A percentile compares a stretch with the other conserved stretches of the same genome.
phyloP scores from a whole-genome alignment of 2,888 invertebrate genomes.

The Eupelmus urozonus region DNA sequence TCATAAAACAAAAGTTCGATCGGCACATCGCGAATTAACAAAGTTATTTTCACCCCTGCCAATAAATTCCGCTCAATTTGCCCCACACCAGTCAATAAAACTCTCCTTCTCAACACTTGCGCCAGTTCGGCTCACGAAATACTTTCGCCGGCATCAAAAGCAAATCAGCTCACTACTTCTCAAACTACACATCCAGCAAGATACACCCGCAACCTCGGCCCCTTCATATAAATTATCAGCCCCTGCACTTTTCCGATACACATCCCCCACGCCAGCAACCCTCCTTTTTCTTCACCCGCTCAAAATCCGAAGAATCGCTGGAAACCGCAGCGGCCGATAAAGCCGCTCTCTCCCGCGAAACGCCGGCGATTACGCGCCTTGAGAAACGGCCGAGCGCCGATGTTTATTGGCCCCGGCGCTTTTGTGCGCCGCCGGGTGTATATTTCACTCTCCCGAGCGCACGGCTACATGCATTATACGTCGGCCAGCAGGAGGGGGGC shows the following conservation, averaged over 20 bases:
- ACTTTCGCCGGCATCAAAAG: not conserved
- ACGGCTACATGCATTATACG: not conserved
- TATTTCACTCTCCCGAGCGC: not conserved
- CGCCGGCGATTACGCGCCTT: not conserved
- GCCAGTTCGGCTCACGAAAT: not conserved
- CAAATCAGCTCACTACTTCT: not conserved
- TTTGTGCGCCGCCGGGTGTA: not conserved
- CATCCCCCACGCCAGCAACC: too few species aligned
- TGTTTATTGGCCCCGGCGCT: not conserved
- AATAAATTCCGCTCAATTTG: slow-evolving; percentile 40
- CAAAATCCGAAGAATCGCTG: too few species aligned
- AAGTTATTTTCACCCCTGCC: slow-evolving; percentile 26
- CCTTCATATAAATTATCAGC: too few species aligned
- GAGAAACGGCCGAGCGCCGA: not conserved
- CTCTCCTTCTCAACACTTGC: not conserved
- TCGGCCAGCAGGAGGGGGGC: too few species aligned
- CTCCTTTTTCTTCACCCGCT: too few species aligned
- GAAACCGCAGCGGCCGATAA: too few species aligned
- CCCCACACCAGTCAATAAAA: slow-evolving; percentile 1
- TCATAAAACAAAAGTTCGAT: not conserved
- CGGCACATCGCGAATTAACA: slow-evolving; percentile 9
- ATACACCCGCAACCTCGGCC: too few species aligned
- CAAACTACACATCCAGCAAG: too few species aligned
- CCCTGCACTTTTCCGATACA: too few species aligned
- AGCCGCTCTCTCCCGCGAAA: too few species aligned